Evolutionary conservation across 2,113 vertebrate genomes (phyloP), one percentile per base, ranked within the genome.

Genomic region (Psilopogon haemacephalus): DNA sequence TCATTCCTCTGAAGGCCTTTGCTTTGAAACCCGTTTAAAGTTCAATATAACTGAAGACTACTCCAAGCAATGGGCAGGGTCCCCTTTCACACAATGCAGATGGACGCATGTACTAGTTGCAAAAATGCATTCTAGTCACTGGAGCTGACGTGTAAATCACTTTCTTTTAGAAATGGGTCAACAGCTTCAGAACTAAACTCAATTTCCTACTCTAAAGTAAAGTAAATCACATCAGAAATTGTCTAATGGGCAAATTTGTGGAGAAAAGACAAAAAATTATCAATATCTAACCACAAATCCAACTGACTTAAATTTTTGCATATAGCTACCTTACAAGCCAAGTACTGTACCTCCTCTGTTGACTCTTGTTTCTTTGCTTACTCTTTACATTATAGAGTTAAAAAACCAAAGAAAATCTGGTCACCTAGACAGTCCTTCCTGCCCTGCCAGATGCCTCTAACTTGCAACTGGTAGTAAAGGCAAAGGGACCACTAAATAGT

Each of bases 61-160:
- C 1, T 55, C 5, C 33, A 33, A 60, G 50, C 30, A 64, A 26
- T 30, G 9, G 7, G 5, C 44, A 56, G 32, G 23, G 14, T 30
- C 54, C 4, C 44, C 27, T 64, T 3, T 26, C n/a, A n/a, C 21
- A 65, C 4, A 44, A 30, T 4, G 16, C 38, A 67, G 33, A 26
- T 21, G 24, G 30, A 71, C 48, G n/a, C 1, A 55, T 0, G 6
- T 8, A n/a, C 28, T 21, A 33, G 14, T 0, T 32, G 33, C 14
- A 62, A 54, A 75, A 16, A 50, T 50, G 21, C 44, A 8, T 6
- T 24, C 11, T 11, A 46, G 27, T 67, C n/a, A 35, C 15, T 28
- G 44, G 50, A 78, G 27, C 19, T 73, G 4, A 62, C 3, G 5
- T 6, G 11, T 14, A 52, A 40, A 48, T 27, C 20, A 12, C 17